These are phyloP conservation scores for Sebastes umbrosus DNA, from an alignment of 2,797 vertebrate species.

Conservation along the genomic window DNA sequence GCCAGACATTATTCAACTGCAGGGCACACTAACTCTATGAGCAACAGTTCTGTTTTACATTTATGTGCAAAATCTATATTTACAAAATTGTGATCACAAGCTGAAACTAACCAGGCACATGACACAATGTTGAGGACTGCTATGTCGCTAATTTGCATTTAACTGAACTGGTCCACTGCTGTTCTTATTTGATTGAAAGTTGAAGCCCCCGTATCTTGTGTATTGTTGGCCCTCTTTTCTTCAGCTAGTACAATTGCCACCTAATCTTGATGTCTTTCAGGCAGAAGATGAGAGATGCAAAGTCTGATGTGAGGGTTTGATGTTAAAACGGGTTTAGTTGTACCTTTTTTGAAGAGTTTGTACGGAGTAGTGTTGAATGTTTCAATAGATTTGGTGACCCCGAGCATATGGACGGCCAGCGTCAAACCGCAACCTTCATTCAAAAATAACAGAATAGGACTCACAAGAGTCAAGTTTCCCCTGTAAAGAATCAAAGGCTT, in stretches of 20 bases:
- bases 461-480: background rate
- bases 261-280: background rate
- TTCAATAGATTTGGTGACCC: background rate
- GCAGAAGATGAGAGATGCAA: background rate
- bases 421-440: background rate
- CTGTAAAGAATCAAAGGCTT: background rate
- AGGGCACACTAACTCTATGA: background rate
- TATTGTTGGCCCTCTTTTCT: background rate
- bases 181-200: background rate
- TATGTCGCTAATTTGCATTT: background rate
- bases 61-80: background rate
- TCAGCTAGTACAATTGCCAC: fast-evolving
- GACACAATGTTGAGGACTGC: background rate
- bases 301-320: background rate
- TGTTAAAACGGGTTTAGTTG: background rate
- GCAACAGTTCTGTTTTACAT: background rate
- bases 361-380: background rate
- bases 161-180: background rate
- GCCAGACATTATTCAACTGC: background rate
- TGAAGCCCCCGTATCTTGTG: background rate
- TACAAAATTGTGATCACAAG: background rate
- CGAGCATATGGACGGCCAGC: slow-evolving; percentile 17
- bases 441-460: background rate
- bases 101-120: background rate
- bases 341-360: background rate